Percentiles rank a stretch among this genome's conserved stretches.
Evolutionary conservation across 2,797 vertebrate species (phyloP).

Genomic region (Cynodonichthys magdalenae): DNA sequence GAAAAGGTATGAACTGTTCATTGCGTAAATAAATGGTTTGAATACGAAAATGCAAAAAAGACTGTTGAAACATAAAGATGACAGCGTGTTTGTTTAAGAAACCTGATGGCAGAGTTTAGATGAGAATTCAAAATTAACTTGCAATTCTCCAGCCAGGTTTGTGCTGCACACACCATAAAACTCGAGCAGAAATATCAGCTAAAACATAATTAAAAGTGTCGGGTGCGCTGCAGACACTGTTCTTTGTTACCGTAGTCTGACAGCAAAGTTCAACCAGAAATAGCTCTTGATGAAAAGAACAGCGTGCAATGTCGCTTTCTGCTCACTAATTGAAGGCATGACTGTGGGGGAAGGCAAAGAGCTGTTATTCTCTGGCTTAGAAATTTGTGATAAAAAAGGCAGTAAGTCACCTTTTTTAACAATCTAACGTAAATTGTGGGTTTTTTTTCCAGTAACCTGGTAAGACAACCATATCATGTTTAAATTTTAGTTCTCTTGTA

Average conservation of each 20-base stretch:
- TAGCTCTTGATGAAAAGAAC: conserved; percentile 62
- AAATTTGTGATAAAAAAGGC: conserved; percentile 57
- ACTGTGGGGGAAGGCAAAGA: conserved; percentile 45
- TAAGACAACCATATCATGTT: conserved; percentile 51
- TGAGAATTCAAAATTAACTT: conserved; percentile 51
- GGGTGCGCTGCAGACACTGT: conserved; percentile 53
- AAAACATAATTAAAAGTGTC: conserved; percentile 73
- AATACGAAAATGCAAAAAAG: conserved; percentile 20
- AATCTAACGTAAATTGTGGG: conserved; percentile 7
- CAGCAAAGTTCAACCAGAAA: conserved; percentile 68
- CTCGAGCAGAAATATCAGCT: conserved; percentile 59
- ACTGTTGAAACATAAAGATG: conserved; percentile 1
- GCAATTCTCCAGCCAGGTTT: conserved; percentile 39
- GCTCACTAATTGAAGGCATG: conserved; percentile 67
- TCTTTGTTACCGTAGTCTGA: conserved; percentile 67
- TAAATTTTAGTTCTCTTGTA: conserved; percentile 17
- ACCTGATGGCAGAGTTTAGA: conserved; percentile 39
- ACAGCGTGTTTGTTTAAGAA: conserved; percentile 26
- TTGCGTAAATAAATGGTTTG: conserved; percentile 8
- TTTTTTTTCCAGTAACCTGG: conserved; percentile 26
- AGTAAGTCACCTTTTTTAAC: conserved; percentile 54
- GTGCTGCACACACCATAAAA: conserved; percentile 46
- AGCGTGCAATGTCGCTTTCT: conserved; percentile 69
- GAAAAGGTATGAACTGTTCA: conserved; percentile 86
- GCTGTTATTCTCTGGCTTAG: conserved; percentile 40